phyloP scores from a whole-genome alignment of 2,888 invertebrate species.

The Drymonia ruficornis region DNA sequence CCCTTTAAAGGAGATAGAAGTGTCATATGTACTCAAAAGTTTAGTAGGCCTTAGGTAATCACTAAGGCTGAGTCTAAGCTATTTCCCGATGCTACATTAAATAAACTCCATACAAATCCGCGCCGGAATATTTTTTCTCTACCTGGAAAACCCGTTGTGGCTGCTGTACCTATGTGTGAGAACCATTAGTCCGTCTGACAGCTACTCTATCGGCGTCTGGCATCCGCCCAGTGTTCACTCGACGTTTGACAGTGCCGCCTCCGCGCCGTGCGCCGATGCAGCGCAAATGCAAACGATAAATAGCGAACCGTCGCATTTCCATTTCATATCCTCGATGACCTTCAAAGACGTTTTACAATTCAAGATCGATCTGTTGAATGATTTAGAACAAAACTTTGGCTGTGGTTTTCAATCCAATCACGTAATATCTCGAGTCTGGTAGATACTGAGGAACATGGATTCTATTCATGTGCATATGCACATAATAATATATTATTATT shows the following conservation, averaged over 20 bases:
- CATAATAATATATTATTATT: no score
- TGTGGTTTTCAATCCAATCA: not conserved
- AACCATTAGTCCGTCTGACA: slow-evolving; percentile 31
- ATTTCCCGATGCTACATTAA: no score
- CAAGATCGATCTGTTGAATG: not conserved
- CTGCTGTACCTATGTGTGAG: not conserved
- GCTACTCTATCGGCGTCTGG: slow-evolving; percentile 59
- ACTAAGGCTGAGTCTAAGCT: no score
- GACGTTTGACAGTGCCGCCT: slow-evolving; percentile 33
- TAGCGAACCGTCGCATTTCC: slow-evolving; percentile 17
- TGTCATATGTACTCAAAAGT: no score
- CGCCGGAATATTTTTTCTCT: not conserved
- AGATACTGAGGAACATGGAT: no score
- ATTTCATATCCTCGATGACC: slow-evolving; percentile 1
- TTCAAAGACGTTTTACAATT: not conserved
- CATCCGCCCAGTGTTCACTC: slow-evolving; percentile 55
- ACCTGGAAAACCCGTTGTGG: slow-evolving; percentile 1
- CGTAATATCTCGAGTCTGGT: no score
- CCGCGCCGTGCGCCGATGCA: slow-evolving; percentile 21
- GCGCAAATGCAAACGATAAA: slow-evolving; percentile 32
- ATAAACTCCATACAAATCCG: not conserved
- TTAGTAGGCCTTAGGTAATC: no score
- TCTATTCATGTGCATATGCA: no score
- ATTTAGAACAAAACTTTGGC: not conserved
- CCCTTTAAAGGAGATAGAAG: no score